phyloP scores from a whole-genome alignment of 2,113 vertebrate genomes.

The Onychorhynchus coronatus region DNA sequence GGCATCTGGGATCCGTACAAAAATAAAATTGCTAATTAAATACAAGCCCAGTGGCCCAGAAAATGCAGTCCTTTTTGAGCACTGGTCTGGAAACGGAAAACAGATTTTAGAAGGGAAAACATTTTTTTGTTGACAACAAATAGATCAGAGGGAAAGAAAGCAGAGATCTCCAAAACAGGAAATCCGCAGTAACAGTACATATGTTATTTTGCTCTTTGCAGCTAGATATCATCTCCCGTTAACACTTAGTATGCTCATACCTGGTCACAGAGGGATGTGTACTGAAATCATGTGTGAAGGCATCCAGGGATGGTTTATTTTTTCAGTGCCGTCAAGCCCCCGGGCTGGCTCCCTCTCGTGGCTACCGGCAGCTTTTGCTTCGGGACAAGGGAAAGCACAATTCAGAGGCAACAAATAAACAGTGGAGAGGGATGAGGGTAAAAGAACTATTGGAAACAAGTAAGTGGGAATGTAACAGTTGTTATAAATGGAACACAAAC shows the following conservation, averaged over 20 bases:
- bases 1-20: neutral
- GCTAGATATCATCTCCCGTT: neutral
- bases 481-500: neutral
- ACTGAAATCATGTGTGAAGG: fast-evolving
- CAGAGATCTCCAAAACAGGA: neutral
- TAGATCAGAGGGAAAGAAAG: neutral
- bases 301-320: neutral
- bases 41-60: neutral
- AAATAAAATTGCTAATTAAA: neutral
- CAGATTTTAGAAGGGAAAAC: neutral
- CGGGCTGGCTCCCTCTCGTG: constrained; percentile 42
- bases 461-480: neutral
- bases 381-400: neutral
- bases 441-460: neutral
- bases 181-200: neutral
- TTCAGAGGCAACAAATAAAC: neutral
- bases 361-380: neutral
- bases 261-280: too few species aligned
- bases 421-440: neutral
- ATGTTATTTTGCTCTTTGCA: neutral
- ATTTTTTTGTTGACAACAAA: neutral
- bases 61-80: neutral
- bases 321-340: neutral
- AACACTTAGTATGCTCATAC: too few species aligned
- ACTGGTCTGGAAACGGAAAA: neutral